These are phyloP conservation scores for Orcinus orca DNA, from an alignment of 2,113 vertebrate species.

Conservation along the genomic window DNA sequence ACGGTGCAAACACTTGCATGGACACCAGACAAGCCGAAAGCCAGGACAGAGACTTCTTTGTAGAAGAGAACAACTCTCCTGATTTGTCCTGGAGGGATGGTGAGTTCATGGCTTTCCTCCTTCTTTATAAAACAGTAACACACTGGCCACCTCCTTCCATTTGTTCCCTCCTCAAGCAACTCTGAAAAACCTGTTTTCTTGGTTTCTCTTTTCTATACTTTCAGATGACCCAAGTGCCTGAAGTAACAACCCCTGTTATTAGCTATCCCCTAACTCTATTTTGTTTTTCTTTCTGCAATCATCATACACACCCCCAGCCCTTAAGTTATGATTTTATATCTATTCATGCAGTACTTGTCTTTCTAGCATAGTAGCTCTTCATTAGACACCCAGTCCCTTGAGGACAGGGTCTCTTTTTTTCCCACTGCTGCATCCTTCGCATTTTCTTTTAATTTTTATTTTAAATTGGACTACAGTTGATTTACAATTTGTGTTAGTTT, in stretches of 20 bases:
- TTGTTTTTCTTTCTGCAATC: background rate
- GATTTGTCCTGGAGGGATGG: background rate
- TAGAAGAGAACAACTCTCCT: background rate
- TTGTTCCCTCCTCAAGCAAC: background rate
- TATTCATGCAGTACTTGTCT: background rate
- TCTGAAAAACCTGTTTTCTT: background rate
- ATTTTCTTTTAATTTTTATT: background rate
- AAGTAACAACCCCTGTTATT: background rate
- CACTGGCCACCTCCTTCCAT: background rate
- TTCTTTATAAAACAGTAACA: background rate
- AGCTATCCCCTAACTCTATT: background rate
- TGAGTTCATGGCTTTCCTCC: background rate
- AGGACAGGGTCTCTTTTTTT: background rate
- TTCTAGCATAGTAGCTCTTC: background rate
- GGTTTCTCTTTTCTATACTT: background rate
- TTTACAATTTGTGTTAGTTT: background rate
- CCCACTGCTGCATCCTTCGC: background rate
- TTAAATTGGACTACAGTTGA: background rate
- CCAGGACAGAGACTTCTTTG: conserved; percentile 46
- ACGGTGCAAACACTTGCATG: background rate
- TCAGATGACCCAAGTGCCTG: background rate
- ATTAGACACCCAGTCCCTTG: background rate
- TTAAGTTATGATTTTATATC: fast-evolving
- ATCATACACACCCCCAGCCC: background rate
- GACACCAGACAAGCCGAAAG: background rate